These are phyloP conservation scores for Chironomus striatipennis DNA, from an alignment of 1,140 invertebrate species.

Conservation along the genomic window DNA sequence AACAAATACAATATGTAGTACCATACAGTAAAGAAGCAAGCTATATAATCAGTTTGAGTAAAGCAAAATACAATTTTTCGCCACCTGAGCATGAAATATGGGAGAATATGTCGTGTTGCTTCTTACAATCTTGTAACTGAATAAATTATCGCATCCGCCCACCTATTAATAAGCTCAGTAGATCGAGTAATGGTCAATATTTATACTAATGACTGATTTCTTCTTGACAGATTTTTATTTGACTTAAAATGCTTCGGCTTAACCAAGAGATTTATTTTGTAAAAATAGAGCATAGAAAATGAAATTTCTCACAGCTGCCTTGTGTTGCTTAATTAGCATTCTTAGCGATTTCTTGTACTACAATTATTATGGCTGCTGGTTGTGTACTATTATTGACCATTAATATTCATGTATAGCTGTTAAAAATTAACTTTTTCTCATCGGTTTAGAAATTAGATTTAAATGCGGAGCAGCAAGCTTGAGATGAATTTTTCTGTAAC, in stretches of 20 bases:
- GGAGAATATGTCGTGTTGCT: neutral
- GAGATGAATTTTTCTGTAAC: too few species aligned
- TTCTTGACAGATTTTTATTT: too few species aligned
- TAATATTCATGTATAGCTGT: too few species aligned
- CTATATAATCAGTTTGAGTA: neutral
- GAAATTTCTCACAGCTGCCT: neutral
- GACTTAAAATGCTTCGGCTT: neutral
- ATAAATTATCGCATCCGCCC: constrained; percentile 11
- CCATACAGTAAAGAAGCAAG: neutral
- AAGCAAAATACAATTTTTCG: neutral
- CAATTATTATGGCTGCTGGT: too few species aligned
- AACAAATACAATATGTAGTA: neutral
- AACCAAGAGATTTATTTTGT: neutral
- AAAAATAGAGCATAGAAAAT: neutral
- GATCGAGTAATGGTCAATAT: too few species aligned
- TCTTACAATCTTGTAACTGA: neutral
- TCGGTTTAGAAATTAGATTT: too few species aligned
- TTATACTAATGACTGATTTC: too few species aligned
- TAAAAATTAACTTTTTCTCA: too few species aligned
- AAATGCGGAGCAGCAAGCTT: too few species aligned
- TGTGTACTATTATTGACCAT: too few species aligned
- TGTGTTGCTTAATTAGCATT: too few species aligned
- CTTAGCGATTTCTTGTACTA: too few species aligned
- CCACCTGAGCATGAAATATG: neutral
- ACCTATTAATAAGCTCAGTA: neutral